These are phyloP conservation scores for Ceryle rudis DNA, from an alignment of 2,797 vertebrate species.

Conservation along the genomic window DNA sequence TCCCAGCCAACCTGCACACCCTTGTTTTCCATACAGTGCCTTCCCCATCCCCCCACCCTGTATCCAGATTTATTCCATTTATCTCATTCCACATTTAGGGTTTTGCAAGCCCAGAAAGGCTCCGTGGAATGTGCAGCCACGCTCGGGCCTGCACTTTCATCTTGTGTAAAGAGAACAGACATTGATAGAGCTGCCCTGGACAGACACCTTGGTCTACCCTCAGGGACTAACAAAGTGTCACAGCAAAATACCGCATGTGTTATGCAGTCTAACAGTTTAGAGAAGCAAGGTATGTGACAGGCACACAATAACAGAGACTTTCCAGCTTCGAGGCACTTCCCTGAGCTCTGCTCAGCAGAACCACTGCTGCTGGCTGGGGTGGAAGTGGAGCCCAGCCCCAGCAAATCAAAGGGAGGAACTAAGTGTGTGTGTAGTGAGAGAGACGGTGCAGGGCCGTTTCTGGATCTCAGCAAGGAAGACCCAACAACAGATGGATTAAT, in stretches of 20 bases:
- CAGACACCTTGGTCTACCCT: background rate
- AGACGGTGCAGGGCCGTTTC: background rate
- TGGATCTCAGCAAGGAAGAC: background rate
- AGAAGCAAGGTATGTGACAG: background rate
- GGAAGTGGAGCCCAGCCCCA: background rate
- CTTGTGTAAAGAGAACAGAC: background rate
- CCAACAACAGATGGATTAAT: background rate
- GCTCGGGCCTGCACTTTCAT: background rate
- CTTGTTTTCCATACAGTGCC: background rate
- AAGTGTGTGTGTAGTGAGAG: background rate
- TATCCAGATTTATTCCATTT: background rate
- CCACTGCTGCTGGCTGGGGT: too few relatives aligned
- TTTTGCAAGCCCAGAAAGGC: background rate
- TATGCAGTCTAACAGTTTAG: background rate
- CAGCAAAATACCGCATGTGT: background rate
- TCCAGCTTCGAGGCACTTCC: background rate
- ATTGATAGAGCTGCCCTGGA: background rate
- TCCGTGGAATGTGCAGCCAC: background rate
- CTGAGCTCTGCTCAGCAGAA: background rate
- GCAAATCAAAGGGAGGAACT: background rate
- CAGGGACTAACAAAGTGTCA: too few relatives aligned
- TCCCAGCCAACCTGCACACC: background rate
- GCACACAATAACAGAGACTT: background rate
- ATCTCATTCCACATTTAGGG: background rate
- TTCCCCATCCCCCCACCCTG: too few relatives aligned